phyloP scores from a whole-genome alignment of 1,140 invertebrate genomes.

The Meloidogyne chitwoodi region DNA sequence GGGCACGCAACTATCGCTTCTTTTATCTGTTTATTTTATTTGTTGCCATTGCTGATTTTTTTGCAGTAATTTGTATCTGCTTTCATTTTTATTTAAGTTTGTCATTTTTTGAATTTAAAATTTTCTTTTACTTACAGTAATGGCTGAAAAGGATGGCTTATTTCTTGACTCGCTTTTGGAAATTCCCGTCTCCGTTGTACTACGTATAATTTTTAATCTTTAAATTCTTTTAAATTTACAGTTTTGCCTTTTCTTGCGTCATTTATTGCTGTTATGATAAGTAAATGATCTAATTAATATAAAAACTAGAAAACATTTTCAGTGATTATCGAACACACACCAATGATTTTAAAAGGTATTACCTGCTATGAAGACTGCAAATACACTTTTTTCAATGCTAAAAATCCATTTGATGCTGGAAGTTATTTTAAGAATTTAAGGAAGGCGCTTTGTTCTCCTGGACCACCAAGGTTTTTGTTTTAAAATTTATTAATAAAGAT shows the following conservation, averaged over 20 bases:
- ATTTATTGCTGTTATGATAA: neutral
- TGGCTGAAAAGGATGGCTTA: neutral
- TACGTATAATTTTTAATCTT: neutral
- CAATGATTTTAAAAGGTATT: neutral
- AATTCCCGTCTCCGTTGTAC: neutral
- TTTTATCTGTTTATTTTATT: slow-evolving; percentile 98
- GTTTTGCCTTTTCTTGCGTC: neutral
- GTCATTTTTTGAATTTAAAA: neutral
- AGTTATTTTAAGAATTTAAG: neutral
- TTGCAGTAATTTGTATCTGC: slow-evolving; percentile 89
- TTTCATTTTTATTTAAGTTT: neutral
- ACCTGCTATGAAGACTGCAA: neutral
- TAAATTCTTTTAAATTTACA: neutral
- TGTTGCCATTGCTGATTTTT: slow-evolving; percentile 87
- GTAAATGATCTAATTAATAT: neutral
- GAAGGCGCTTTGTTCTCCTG: neutral
- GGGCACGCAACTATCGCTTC: slow-evolving; percentile 92
- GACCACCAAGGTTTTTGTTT: neutral
- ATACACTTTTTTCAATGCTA: neutral
- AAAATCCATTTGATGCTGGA: neutral
- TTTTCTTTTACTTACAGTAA: neutral
- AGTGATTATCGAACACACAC: neutral
- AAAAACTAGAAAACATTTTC: neutral
- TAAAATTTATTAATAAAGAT: no score
- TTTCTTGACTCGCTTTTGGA: neutral